Base-by-base conservation (phyloP, 2,888 invertebrate genomes). In the Podotricha telesiphe region DNA sequence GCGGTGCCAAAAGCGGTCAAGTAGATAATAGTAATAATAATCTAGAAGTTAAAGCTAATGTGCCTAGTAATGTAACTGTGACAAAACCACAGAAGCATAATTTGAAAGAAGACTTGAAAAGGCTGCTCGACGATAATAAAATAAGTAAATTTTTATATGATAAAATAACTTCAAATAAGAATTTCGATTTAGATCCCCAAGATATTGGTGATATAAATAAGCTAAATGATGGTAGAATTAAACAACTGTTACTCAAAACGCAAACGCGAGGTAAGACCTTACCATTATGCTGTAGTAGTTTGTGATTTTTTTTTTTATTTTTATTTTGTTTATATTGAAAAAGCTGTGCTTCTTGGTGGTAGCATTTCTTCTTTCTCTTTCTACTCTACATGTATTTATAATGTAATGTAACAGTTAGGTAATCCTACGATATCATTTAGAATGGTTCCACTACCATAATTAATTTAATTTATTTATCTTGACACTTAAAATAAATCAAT, bases 171-270 rank as follows among this genome's bases (percentile, higher is more conserved):
- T 88, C 93, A 0, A 87, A 90, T 55, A 84, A 87, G 62, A 90
- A 86, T 70, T 93, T 93, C 69, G 86, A 90, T 62, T 75, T 94
- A 72, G 84, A 88, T n/a, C 83, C 87, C 0, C 79, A 82, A n/a
- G 94, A 94, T 72, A 91, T 94, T n/a, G 86, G 87, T 0, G 85
- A 91, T 68, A 86, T 94, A 48, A 94, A 94, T 75, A 85, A 86
- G 71, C 77, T 93, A 73, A 84, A 81, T 3, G 84, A 87, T 47
- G 83, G 85, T 53, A 81, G 80, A 56, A 78, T 91, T 3, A 88
- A 87, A 72, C 85, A 87, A 70, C 74, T 88, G 19, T 76, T 91
- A 40, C 71, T 91, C 11, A 89, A 82, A 77, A 87, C 80, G 77
- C 88, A 86, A 86, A 75, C 55, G 55, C 55, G 86, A 72, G 89